phyloP scores from a whole-genome alignment of 2,888 invertebrate species.

The Camponotus fellah region DNA sequence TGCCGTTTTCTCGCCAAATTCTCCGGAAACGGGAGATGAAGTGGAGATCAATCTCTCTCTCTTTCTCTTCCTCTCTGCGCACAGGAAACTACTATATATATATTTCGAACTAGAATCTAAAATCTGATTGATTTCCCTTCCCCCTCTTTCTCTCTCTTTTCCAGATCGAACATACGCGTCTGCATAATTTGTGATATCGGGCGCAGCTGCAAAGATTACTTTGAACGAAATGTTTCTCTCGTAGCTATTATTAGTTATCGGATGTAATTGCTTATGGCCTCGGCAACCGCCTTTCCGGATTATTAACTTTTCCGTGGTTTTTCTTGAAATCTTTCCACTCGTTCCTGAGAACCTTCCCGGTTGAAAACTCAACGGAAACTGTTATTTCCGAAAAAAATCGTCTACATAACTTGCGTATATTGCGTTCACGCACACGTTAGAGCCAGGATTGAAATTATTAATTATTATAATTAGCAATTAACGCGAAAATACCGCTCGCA shows the following conservation, averaged over 20 bases:
- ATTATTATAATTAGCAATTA: constrained; percentile 20
- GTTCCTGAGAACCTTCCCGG: background rate
- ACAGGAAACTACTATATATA: constrained; percentile 75
- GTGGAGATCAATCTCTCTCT: constrained; percentile 13
- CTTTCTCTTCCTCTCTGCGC: background rate
- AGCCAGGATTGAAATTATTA: background rate
- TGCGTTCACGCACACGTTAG: background rate
- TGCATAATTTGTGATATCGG: constrained; percentile 77
- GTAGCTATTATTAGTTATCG: constrained; percentile 37
- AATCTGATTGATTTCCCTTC: constrained; percentile 60
- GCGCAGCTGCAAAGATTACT: constrained; percentile 82
- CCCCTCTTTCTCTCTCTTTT: background rate
- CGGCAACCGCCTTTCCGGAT: constrained; percentile 53
- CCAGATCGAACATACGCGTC: constrained; percentile 49
- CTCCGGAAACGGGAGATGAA: background rate
- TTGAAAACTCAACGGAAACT: background rate
- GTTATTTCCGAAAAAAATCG: background rate
- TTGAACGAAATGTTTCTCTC: constrained; percentile 70
- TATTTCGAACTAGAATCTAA: constrained; percentile 66
- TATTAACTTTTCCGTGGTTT: constrained; percentile 27
- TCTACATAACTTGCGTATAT: background rate
- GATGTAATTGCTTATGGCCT: constrained; percentile 62
- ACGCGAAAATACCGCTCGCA: background rate
- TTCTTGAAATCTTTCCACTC: constrained; percentile 1
- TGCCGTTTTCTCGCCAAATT: constrained; percentile 53